phyloP scores from a whole-genome alignment of 2,113 vertebrate genomes.

The Hippocampus mohnikei region DNA sequence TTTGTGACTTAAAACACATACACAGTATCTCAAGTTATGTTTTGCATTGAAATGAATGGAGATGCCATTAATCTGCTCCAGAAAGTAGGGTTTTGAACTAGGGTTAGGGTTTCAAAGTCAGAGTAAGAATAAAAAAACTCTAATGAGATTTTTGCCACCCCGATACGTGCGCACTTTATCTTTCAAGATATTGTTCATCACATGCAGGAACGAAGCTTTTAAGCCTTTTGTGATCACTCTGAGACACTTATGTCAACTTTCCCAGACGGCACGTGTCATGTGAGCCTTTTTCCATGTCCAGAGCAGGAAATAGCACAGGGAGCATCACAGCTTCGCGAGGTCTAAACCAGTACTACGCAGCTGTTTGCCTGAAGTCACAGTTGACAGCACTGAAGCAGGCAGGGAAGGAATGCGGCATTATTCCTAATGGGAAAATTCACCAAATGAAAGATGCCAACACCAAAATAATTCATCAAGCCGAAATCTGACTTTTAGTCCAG shows the following conservation, averaged over 20 bases:
- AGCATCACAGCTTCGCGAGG: constrained; percentile 12
- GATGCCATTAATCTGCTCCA: background rate
- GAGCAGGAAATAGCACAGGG: constrained; percentile 49
- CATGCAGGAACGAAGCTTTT: constrained; percentile 1
- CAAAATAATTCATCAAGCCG: constrained; percentile 35
- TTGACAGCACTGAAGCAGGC: constrained; percentile 7
- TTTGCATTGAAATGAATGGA: background rate
- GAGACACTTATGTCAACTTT: constrained; percentile 9
- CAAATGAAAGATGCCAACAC: constrained; percentile 19
- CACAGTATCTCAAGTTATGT: background rate
- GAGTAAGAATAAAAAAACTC: no score
- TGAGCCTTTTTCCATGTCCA: constrained; percentile 35
- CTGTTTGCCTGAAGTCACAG: constrained; percentile 46
- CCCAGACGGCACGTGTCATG: constrained; percentile 25
- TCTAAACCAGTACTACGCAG: constrained; percentile 58
- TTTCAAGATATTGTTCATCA: background rate
- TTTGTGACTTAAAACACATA: no score
- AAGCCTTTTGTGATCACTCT: background rate
- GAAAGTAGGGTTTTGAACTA: no score
- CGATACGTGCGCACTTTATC: background rate
- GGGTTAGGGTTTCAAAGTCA: no score
- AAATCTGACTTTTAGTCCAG: constrained; percentile 28
- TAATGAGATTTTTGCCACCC: background rate
- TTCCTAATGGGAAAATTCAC: constrained; percentile 28
- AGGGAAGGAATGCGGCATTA: constrained; percentile 36